A percentile compares a stretch with the other conserved stretches of the same genome.
Conservation (phyloP, 2,888 invertebrate genomes). For the Agrochola macilenta region DNA sequence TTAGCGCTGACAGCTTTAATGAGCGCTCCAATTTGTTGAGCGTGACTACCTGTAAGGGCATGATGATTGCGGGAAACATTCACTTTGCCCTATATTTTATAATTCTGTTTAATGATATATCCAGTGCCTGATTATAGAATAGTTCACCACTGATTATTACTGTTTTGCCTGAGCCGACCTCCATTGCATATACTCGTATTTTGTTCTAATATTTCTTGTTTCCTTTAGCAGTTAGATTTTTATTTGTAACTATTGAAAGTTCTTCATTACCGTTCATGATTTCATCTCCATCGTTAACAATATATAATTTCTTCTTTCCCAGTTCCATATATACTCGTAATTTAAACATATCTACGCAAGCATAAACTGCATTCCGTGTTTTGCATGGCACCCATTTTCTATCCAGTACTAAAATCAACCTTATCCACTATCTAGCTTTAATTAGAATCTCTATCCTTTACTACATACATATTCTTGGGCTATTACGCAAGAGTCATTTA, state of each 20-base stretch:
- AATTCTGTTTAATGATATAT: constrained; percentile 42
- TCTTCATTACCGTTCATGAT: neutral
- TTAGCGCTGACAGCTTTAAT: constrained; percentile 49
- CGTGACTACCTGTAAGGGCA: constrained; percentile 36
- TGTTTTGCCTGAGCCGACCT: constrained; percentile 5
- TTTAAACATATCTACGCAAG: neutral
- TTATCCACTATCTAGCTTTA: constrained; percentile 23
- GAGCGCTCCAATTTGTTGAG: constrained; percentile 56
- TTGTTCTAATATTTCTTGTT: neutral
- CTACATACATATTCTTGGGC: constrained; percentile 56
- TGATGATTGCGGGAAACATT: constrained; percentile 45
- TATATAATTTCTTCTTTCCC: neutral
- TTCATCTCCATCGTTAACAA: neutral
- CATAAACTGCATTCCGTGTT: neutral
- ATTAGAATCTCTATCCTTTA: constrained; percentile 41
- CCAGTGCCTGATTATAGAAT: constrained; percentile 7
- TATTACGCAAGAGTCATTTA: constrained; percentile 54
- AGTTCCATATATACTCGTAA: neutral
- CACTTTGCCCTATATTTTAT: constrained; percentile 54
- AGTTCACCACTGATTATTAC: constrained; percentile 30
- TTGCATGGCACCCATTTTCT: neutral
- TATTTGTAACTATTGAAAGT: neutral
- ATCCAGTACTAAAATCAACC: neutral
- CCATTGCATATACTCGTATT: constrained; percentile 11
- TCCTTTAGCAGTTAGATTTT: neutral